Conservation (phyloP, 2,797 vertebrate species). For the Heterohyrax brucei region DNA sequence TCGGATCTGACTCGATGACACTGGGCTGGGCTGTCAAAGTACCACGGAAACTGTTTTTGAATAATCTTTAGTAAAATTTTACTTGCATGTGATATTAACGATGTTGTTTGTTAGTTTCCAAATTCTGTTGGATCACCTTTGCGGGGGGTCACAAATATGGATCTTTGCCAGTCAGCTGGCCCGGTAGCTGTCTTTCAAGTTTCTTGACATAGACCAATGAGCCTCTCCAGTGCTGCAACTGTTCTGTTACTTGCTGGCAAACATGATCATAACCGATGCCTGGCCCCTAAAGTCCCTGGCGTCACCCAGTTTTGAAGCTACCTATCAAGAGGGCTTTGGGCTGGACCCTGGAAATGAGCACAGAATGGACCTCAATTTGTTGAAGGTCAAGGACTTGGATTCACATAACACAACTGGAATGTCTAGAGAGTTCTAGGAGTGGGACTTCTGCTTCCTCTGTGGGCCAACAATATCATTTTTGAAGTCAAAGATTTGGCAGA, state of each 20-base stretch:
- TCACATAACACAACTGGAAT: not conserved
- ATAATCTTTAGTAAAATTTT: too few species aligned
- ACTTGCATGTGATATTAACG: too few species aligned
- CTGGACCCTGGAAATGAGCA: not conserved
- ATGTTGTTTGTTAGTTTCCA: too few species aligned
- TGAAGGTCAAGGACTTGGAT: not conserved
- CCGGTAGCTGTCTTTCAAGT: too few species aligned
- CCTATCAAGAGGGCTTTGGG: not conserved
- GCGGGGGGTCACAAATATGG: too few species aligned
- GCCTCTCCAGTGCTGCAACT: not conserved
- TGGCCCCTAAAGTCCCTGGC: not conserved
- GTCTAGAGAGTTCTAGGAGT: not conserved
- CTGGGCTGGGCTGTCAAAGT: too few species aligned
- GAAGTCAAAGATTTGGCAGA: not conserved
- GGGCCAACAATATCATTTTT: not conserved
- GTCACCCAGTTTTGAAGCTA: not conserved
- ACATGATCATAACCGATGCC: not conserved
- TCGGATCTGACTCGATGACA: too few species aligned
- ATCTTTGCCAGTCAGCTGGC: too few species aligned
- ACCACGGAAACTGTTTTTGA: too few species aligned
- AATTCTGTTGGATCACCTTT: too few species aligned
- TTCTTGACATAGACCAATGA: too few species aligned
- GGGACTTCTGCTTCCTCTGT: not conserved
- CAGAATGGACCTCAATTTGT: not conserved
- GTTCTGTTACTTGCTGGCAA: not conserved